Percentiles rank a stretch among this genome's conserved stretches.
phyloP scores from a whole-genome alignment of 1,140 invertebrate species.

The Procambarus virginalis region DNA sequence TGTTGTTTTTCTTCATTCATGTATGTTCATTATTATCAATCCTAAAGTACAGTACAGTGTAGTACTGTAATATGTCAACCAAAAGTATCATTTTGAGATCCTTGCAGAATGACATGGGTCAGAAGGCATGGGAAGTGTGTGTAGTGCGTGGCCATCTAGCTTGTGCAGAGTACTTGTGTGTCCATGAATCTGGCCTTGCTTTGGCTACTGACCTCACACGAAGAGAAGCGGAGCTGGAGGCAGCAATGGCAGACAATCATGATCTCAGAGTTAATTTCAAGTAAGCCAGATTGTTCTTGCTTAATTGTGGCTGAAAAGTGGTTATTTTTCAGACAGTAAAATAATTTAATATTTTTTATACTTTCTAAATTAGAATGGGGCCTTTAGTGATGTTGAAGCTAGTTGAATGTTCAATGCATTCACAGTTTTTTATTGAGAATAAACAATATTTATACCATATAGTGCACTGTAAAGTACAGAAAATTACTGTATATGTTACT shows the following conservation, averaged over 20 bases:
- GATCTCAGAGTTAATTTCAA: conserved; percentile 65
- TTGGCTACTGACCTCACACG: conserved; percentile 59
- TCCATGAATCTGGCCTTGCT: conserved; percentile 66
- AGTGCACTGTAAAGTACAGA: too few relatives aligned
- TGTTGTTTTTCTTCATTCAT: too few relatives aligned
- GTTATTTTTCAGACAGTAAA: neutral
- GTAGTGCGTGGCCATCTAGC: conserved; percentile 65
- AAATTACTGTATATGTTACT: too few relatives aligned
- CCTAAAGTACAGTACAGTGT: too few relatives aligned
- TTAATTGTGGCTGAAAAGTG: neutral
- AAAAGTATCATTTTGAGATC: neutral
- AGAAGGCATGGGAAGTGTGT: conserved; percentile 70
- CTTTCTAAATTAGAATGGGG: neutral
- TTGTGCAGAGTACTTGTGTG: conserved; percentile 70
- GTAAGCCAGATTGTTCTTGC: conserved; percentile 28
- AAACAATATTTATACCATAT: too few relatives aligned
- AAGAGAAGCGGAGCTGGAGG: conserved; percentile 64
- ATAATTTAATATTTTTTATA: neutral
- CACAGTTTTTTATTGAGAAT: too few relatives aligned
- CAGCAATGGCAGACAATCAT: conserved; percentile 63
- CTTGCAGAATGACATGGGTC: conserved; percentile 69
- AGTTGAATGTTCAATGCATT: too few relatives aligned
- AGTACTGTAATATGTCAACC: too few relatives aligned
- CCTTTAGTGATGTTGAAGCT: too few relatives aligned
- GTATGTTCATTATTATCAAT: too few relatives aligned